Base-by-base conservation (phyloP, 2,113 vertebrate genomes). In the human region DNA sequence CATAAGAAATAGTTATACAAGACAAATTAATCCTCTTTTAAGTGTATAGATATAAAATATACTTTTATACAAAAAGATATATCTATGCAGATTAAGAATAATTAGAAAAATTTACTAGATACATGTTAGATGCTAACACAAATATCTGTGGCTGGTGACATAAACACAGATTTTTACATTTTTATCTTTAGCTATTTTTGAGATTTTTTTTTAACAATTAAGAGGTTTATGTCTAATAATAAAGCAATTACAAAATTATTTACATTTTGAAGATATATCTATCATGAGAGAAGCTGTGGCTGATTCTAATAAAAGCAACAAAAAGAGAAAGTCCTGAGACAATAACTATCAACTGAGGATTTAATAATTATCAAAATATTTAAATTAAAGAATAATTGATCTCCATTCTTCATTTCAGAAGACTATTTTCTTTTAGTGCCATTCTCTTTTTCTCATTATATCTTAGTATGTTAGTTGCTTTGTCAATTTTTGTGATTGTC, bases 361-460 rank as follows among this genome's bases (percentile, higher is more conserved):
- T 82, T 86, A 50, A 16, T 78, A 79, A 43, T 59, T 64, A 89
- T 90, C 20, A 83, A 90, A 93, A 52, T 96, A 76, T 80, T 84
- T 84, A 73, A 64, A 14, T 88, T 88, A 79, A 73, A 87, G 4
- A 61, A 61, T 48, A 55, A 78, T 35, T 48, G 45, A 78, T 35
- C 13, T 85, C 16, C 7, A 78, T 61, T 91, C 57, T 55, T 87
- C 40, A 38, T 18, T 66, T 64, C 20, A 13, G 40, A 61, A 16
- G 4, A 70, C 5, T 94, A 2, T 38, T 86, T 88, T 83, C 11
- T 6, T 81, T 93, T 35, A 20, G 38, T 90, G n/a, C 1, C 12
- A 76, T 73, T 95, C 81, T 87, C 38, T 45, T 30, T 27, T 73
- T 45, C 52, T 89, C 45, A 22, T 13, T 64, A 14, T 68, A 78